phyloP scores from a whole-genome alignment of 2,888 invertebrate genomes.

The Coelinius sp. region DNA sequence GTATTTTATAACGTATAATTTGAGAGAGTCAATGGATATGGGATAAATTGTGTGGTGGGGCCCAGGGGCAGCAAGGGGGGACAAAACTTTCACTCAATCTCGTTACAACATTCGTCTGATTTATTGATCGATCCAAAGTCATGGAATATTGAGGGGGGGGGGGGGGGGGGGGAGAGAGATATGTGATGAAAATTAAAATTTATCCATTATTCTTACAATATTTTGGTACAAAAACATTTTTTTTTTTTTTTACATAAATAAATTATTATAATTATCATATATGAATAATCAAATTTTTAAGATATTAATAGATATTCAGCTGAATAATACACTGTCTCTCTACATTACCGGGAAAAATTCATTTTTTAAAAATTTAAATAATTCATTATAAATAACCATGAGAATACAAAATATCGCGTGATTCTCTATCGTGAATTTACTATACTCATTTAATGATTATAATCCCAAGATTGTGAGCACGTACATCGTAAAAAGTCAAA shows the following conservation, averaged over 20 bases:
- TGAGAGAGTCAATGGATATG: no score
- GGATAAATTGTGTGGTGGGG: not conserved
- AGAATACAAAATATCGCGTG: constrained; percentile 7
- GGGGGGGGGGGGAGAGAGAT: no score
- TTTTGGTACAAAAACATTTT: no score
- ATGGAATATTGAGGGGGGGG: no score
- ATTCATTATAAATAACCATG: not conserved
- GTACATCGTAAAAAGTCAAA: constrained; percentile 17
- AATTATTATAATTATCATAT: no score
- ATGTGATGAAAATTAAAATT: no score
- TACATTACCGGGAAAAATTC: not conserved
- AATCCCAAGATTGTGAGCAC: constrained; percentile 20
- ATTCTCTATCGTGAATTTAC: constrained; percentile 22
- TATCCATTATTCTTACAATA: no score
- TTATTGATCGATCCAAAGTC: constrained; percentile 16
- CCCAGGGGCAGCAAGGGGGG: not conserved
- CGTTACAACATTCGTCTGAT: constrained; percentile 1
- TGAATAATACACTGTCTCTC: no score
- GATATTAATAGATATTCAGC: no score
- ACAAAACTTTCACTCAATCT: constrained; percentile 12
- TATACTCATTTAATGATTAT: constrained; percentile 16
- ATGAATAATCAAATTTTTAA: no score
- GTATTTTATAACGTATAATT: not conserved
- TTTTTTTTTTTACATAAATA: no score
- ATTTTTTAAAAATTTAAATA: no score